Evolutionary conservation across 2,888 invertebrate species (phyloP), one percentile per base, ranked within the genome.

Genomic region (Erebia epiphron): DNA sequence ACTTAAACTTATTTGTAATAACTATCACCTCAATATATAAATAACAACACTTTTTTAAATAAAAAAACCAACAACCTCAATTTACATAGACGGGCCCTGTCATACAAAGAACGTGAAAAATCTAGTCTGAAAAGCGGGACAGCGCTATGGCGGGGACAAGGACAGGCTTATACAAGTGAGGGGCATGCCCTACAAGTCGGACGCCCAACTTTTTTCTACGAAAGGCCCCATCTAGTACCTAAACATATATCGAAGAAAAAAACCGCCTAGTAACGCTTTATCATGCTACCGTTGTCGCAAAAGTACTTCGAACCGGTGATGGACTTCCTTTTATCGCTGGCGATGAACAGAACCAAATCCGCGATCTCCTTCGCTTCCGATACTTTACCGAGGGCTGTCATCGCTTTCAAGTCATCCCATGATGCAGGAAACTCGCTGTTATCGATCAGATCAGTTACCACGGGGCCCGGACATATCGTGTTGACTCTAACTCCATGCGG

Each of bases 241-340:
- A 11, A 1, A 11, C 13, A 46, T n/a, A 16, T 52, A 21, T 21
- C 1, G 21, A 16, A 9, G 4, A n/a, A n/a, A 41, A 41, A 3
- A n/a, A 41, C 16, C 1, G 35, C n/a, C n/a, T 41, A 54, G 52
- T 43, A 9, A 18, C 56, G 56, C 13, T 66, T 66, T 43, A 66
- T 56, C 56, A 66, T 41, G 8, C 21, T 46, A 9, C 66, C 66
- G 43, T 66, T 66, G 56, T 66, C 66, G 18, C 43, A 16, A 18
- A 56, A 10, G 18, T 41, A 46, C 21, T 66, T 66, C 1, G 66
- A 66, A n/a, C 66, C 66, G 9, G 66, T 66, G 13, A 66, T 46
- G 10, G 66, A 66, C 9, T 66, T 56, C 1, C 56, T 56, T 14
- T 66, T 66, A 1, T 43, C 41, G 43, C 56, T 56, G 0, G 66